Conservation (phyloP, 2,113 vertebrate genomes). For the Ciconia boyciana region DNA sequence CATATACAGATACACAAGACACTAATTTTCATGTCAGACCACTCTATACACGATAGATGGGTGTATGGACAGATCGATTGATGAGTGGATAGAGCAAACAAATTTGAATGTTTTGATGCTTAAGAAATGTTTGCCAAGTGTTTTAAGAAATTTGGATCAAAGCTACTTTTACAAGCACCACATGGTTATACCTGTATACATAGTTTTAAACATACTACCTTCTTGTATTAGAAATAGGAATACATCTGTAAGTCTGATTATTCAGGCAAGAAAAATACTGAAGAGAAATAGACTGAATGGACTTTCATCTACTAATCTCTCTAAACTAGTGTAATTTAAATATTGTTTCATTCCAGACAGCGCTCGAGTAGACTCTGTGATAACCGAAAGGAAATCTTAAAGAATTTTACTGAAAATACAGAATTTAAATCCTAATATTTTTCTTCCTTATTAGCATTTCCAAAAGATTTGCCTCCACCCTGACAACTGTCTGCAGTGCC, state of each 20-base stretch:
- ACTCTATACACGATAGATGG: accelerated
- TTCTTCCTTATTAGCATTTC: accelerated
- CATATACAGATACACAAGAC: neutral
- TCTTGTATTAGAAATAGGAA: neutral
- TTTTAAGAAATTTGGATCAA: neutral
- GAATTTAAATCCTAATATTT: neutral
- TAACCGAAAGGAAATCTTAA: neutral
- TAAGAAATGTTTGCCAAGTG: neutral
- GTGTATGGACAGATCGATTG: neutral
- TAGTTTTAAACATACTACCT: neutral
- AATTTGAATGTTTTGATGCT: neutral
- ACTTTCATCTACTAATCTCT: neutral
- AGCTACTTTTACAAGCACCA: neutral
- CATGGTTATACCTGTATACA: neutral
- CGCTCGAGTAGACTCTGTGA: neutral
- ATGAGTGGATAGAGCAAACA: neutral
- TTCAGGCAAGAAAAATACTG: neutral
- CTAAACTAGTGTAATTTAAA: neutral
- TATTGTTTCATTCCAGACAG: neutral
- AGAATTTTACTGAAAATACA: neutral
- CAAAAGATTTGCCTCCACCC: no score
- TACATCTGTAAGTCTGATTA: neutral
- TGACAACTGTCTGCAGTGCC: neutral
- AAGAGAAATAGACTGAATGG: neutral
- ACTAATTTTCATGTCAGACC: neutral